Evolutionary conservation across 1,140 invertebrate genomes (phyloP), one percentile per base, ranked within the genome.

Genomic region (Drosophila kohkoa): DNA sequence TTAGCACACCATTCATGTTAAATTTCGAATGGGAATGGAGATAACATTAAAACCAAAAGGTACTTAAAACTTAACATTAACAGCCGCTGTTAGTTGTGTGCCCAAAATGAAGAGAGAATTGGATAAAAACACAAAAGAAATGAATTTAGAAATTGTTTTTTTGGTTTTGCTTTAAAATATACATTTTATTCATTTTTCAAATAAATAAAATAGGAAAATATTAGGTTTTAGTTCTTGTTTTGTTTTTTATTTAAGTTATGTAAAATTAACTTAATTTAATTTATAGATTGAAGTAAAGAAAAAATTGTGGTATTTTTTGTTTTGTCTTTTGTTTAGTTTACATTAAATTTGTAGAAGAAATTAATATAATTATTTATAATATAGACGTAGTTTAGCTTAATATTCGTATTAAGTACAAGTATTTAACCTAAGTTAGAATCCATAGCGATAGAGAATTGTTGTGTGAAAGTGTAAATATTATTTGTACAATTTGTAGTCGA

Each of bases 101-200:
- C 15, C 15, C 13, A 7, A 15, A 32, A 41, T 32, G 28, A 43
- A 20, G 11, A 75, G 28, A 52, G 52, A 30, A 41, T 46, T 7
- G 49, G 5, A 6, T 16, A 46, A 62, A 25, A 71, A 71, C 66
- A 49, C 60, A 75, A 77, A 52, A 46, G n/a, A 85, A 89, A 83
- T 58, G 16, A 88, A 81, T 89, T 85, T 81, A 64, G 71, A 88
- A 79, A 71, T 83, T 77, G 69, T 48, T 71, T 25, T 78, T 78
- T 65, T 77, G 69, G 60, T 78, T 63, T 60, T 77, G 66, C 71
- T 85, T 66, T 68, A 67, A 57, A 67, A 65, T 38, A 79, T 69
- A 80, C 74, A 67, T 82, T 90, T 90, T 86, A 90, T 90, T 90
- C 79, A 90, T 90, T 90, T 90, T 85, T 67, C 6, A 90, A 90